Conservation (phyloP, 1,140 invertebrate genomes). For the Drosophila subpulchrella region DNA sequence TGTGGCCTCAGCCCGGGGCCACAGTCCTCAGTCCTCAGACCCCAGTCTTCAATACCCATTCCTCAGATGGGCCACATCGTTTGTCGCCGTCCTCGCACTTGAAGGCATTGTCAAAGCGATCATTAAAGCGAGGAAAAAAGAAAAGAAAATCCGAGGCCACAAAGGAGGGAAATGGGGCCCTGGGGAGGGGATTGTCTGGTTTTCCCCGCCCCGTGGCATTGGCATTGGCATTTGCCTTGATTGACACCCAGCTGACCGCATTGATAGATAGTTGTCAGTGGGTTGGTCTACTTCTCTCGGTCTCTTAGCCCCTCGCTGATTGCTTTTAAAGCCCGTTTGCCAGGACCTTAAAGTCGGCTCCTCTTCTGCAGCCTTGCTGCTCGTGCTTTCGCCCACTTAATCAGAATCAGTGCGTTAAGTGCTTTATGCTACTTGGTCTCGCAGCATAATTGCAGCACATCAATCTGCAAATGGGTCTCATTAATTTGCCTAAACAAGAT, state of each 20-base stretch:
- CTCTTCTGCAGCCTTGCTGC: constrained; percentile 3
- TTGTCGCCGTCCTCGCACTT: constrained; percentile 64
- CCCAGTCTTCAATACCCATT: neutral
- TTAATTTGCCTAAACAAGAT: constrained; percentile 72
- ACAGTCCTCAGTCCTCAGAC: constrained; percentile 7
- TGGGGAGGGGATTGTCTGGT: constrained; percentile 19
- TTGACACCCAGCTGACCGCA: constrained; percentile 76
- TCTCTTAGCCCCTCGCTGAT: constrained; percentile 31
- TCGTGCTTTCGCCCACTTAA: constrained; percentile 59
- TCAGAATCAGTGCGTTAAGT: constrained; percentile 80
- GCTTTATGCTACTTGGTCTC: constrained; percentile 60
- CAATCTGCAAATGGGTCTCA: constrained; percentile 77
- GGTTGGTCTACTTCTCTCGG: neutral
- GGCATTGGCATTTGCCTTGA: constrained; percentile 71
- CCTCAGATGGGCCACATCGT: constrained; percentile 37
- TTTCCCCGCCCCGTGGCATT: constrained; percentile 46
- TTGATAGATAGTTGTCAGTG: constrained; percentile 48
- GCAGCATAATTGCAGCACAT: constrained; percentile 77
- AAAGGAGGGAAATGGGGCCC: neutral
- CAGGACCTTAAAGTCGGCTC: constrained; percentile 22
- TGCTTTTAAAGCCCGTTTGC: constrained; percentile 47
- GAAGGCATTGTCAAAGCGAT: constrained; percentile 77
- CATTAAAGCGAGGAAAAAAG: constrained; percentile 61
- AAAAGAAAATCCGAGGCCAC: constrained; percentile 15
- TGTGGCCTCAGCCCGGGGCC: constrained; percentile 38